A percentile compares a stretch with the other conserved stretches of the same genome.
phyloP scores from a whole-genome alignment of 2,797 vertebrate species.

The Sardinella longiceps region DNA sequence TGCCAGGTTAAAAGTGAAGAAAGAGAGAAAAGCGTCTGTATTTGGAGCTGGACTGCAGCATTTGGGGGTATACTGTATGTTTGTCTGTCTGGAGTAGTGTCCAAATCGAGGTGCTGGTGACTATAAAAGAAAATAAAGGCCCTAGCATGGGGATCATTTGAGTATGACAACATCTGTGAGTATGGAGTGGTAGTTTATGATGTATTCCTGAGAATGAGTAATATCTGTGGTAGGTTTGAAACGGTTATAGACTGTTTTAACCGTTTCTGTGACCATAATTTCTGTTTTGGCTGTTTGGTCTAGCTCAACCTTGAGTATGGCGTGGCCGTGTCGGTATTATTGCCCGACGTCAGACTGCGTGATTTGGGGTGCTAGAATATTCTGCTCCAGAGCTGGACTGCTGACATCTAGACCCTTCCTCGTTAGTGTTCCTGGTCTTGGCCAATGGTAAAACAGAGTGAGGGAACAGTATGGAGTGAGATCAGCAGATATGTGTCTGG shows the following conservation, averaged over 20 bases:
- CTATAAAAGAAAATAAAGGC: background rate
- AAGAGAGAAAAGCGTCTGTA: background rate
- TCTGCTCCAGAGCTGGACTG: background rate
- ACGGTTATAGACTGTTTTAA: background rate
- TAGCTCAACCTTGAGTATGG: background rate
- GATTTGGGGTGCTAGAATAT: background rate
- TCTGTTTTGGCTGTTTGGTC: no score
- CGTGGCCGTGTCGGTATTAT: background rate
- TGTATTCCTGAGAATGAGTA: conserved; percentile 16
- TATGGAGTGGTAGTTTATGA: background rate
- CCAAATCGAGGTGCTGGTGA: background rate
- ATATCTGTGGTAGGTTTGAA: background rate
- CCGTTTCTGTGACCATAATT: background rate
- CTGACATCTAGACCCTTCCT: background rate
- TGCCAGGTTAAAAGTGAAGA: background rate
- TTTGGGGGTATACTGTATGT: background rate
- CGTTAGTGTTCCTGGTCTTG: background rate
- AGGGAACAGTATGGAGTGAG: background rate
- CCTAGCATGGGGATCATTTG: background rate
- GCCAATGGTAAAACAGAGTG: background rate
- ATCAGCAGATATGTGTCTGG: background rate
- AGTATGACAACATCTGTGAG: background rate
- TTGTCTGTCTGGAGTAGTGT: background rate
- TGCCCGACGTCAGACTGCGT: background rate
- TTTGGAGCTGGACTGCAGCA: background rate